Percentiles rank a stretch among this genome's conserved stretches.
phyloP scores from a whole-genome alignment of 1,140 invertebrate genomes.

The Monochamus saltuarius region DNA sequence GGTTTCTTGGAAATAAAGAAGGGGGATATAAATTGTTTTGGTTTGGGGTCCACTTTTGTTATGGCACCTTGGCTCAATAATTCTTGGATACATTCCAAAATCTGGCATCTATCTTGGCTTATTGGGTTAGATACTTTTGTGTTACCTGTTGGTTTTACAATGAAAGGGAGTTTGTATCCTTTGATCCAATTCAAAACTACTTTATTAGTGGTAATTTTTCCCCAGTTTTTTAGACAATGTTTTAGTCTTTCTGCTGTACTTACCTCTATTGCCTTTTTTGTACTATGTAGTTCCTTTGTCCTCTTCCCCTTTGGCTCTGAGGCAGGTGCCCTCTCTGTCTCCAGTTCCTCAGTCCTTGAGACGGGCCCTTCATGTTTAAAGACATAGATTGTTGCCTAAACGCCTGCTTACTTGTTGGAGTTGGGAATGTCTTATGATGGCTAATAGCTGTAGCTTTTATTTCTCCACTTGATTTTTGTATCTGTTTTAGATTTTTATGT shows the following conservation, averaged over 20 bases:
- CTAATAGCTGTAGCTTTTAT: neutral
- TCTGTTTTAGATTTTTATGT: neutral
- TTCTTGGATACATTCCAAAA: neutral
- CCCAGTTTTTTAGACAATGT: constrained; percentile 1
- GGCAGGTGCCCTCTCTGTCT: neutral
- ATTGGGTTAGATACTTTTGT: neutral
- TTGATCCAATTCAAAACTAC: constrained; percentile 4
- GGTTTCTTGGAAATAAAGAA: constrained; percentile 27
- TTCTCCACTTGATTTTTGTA: constrained; percentile 1
- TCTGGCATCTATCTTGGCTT: neutral
- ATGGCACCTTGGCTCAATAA: neutral
- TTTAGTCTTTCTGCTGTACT: constrained; percentile 1
- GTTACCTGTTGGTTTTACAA: neutral
- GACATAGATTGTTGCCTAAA: neutral
- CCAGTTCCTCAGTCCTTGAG: neutral
- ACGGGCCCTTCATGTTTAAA: constrained; percentile 2
- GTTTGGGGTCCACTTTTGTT: neutral
- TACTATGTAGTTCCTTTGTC: too few species aligned
- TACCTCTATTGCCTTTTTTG: too few species aligned
- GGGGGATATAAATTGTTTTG: constrained; percentile 30
- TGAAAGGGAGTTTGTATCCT: constrained; percentile 7
- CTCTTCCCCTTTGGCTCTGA: neutral
- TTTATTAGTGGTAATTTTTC: constrained; percentile 2
- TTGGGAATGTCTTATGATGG: neutral
- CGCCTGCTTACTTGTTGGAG: neutral